Base-by-base conservation (phyloP, 2,888 invertebrate species). In the Podotricha telesiphe region DNA sequence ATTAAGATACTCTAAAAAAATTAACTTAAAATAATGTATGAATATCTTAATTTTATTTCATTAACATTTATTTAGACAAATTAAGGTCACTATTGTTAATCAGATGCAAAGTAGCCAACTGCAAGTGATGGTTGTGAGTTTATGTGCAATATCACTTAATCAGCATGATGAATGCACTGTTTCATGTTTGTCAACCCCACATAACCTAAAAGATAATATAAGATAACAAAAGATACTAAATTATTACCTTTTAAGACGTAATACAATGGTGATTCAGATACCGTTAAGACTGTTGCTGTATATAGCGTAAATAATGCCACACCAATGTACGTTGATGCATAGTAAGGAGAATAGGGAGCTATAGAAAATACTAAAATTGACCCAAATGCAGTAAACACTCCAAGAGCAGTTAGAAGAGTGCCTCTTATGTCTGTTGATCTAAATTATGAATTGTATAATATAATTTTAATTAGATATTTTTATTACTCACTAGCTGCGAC, bases 341-440 rank as follows among this genome's bases (percentile, higher is more conserved):
- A 17, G 42, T 82, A 86, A 0, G 81, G 70, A 0, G 80, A 45
- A 50, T 64, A 85, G 0, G 83, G 80, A 0, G 80, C 84, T 0
- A 77, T 72, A 0, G 76, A 68, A 47, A 79, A 84, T 0, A 78
- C 68, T 0, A 82, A 1, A 0, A 85, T 61, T 0, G 77, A 78
- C 0, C 85, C 86, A 0, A 80, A 10, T 2, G 80, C 81, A 15
- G 51, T 68, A 19, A 76, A 79, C 11, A 83, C 74, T 13, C 79
- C 84, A 1, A 80, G 77, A 0, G 75, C 72, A 0, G 83, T 79
- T 3, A 86, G 65, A 0, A 85, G 69, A 8, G 80, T 77, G 0
- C 86, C 86, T 75, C 86, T 74, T 1, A 84, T 79, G 19, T 80
- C 76, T 7, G 82, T 80, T 2, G 85, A 84, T 40, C 86, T 86